Percentiles rank a stretch among this genome's conserved stretches.
Evolutionary conservation across 1,140 invertebrate genomes (phyloP).

Genomic region (Holcopasites calliopsidis): DNA sequence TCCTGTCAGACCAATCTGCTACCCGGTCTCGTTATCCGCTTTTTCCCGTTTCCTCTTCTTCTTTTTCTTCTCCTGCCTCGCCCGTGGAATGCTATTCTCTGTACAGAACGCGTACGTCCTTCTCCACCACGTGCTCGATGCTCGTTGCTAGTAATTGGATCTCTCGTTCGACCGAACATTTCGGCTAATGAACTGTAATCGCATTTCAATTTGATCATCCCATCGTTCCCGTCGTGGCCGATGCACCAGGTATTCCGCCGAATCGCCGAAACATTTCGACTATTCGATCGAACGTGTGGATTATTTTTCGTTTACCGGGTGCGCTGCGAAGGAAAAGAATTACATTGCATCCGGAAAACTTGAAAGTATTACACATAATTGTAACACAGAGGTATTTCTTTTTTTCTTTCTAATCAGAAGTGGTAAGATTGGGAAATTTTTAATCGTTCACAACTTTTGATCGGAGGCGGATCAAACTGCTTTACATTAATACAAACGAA

Average conservation of each 20-base stretch:
- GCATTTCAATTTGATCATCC: conserved; percentile 47
- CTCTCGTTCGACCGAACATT: conserved; percentile 47
- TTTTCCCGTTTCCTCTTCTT: neutral
- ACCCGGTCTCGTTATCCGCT: conserved; percentile 11
- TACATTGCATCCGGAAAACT: neutral
- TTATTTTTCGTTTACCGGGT: conserved; percentile 7
- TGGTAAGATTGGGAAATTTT: too few species aligned
- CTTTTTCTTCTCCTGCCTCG: conserved; percentile 10
- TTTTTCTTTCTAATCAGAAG: too few species aligned
- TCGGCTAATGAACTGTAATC: conserved; percentile 48
- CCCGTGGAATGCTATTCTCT: neutral
- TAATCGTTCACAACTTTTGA: too few species aligned
- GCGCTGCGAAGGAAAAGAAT: neutral
- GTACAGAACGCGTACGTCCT: neutral
- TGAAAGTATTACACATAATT: too few species aligned
- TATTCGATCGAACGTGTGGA: conserved; percentile 13
- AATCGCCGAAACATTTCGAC: conserved; percentile 22
- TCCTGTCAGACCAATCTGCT: conserved; percentile 34
- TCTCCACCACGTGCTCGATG: conserved; percentile 4
- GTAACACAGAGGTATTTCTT: too few species aligned
- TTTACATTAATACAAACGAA: too few species aligned
- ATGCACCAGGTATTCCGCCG: conserved; percentile 2
- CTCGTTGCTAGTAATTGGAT: conserved; percentile 35
- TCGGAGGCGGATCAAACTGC: too few species aligned
- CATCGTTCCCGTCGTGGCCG: neutral